Conservation (phyloP, 2,797 vertebrate species). For the Phrynocephalus vlangalii region DNA sequence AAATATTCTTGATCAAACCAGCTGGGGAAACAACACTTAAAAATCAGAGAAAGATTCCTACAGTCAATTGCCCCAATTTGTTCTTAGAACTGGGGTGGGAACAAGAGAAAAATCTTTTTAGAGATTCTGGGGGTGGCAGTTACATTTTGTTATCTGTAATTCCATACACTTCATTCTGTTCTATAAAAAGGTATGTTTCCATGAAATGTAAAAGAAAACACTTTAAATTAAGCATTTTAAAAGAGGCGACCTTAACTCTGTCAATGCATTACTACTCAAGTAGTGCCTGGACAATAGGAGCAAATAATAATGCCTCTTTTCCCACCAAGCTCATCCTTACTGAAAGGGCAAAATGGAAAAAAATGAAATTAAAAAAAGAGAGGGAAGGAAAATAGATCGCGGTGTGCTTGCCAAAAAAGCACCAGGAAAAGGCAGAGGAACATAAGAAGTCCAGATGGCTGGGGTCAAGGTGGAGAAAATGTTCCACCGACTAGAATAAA, state of each 20-base stretch:
- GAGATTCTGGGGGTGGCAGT: background rate
- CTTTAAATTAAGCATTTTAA: background rate
- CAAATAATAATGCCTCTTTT: background rate
- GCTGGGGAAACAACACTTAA: background rate
- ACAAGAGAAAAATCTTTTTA: background rate
- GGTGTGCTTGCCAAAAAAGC: background rate
- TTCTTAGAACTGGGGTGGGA: background rate
- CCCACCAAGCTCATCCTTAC: background rate
- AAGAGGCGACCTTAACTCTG: background rate
- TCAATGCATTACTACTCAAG: background rate
- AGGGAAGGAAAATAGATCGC: too few species aligned
- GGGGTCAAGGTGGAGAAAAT: conserved; percentile 5
- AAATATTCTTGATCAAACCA: background rate
- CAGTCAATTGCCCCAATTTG: background rate
- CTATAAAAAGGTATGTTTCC: too few species aligned
- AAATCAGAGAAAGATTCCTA: background rate
- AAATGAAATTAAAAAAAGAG: too few species aligned
- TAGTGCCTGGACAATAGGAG: background rate
- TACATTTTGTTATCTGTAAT: background rate
- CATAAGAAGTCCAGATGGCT: conserved; percentile 17
- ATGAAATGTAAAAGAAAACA: too few species aligned
- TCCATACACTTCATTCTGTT: background rate
- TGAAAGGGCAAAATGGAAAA: too few species aligned
- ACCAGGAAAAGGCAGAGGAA: conserved; percentile 12
- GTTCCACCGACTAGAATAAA: conserved; percentile 8